Evolutionary conservation across 2,888 invertebrate species (phyloP).

Genomic region (Sabatieria punctata): DNA sequence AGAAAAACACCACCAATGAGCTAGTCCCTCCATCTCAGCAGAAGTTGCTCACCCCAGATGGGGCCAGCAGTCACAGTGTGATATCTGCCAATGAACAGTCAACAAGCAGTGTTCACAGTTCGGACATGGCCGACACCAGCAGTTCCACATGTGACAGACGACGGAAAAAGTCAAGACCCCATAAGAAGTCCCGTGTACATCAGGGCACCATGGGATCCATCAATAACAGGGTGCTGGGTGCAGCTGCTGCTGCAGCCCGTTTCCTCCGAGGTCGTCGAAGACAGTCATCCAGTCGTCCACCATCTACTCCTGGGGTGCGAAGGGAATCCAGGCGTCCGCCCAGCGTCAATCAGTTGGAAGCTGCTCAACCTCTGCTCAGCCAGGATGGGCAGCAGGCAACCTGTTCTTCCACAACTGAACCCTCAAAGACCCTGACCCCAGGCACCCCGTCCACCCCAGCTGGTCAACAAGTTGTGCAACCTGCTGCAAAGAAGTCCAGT

Average conservation of each 20-base stretch:
- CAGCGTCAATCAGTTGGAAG: no score
- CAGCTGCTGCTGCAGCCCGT: not conserved
- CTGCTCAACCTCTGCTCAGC: no score
- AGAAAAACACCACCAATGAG: not conserved
- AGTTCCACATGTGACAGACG: not conserved
- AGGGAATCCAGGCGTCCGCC: no score
- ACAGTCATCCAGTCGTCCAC: not conserved
- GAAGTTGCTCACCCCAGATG: not conserved
- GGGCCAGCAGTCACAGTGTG: not conserved
- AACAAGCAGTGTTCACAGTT: slow-evolving; percentile 5
- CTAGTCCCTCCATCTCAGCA: not conserved
- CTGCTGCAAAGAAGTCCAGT: not conserved
- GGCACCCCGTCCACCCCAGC: not conserved
- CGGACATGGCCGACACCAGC: slow-evolving; percentile 1
- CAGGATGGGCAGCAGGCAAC: no score
- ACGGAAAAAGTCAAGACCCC: not conserved
- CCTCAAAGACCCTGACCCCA: not conserved
- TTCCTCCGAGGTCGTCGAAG: not conserved
- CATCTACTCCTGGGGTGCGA: not conserved
- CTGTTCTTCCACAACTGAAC: no score
- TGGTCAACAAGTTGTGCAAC: not conserved
- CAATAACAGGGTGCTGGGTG: not conserved
- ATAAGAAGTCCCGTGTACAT: not conserved
- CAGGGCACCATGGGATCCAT: not conserved
- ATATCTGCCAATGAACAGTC: not conserved